Base-by-base conservation (phyloP, 2,113 vertebrate genomes). In the Bubalus kerabau region DNA sequence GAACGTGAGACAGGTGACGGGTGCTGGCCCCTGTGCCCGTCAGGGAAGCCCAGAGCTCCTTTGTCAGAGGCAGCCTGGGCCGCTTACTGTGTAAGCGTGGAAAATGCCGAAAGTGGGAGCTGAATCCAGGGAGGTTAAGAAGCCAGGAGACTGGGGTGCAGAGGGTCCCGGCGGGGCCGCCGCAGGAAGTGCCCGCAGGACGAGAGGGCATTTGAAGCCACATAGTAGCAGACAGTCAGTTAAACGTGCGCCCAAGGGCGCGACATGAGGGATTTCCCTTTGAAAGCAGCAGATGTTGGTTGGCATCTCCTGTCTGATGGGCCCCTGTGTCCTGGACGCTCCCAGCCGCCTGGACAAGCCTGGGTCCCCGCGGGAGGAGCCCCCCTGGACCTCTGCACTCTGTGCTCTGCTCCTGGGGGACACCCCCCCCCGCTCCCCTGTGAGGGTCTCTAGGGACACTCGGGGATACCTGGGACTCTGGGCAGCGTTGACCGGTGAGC, bases 351-450 rank as follows among this genome's bases (percentile, higher is more conserved):
- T 50, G 30, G 30, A 76, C 21, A 11, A 90, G 57, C 59, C 5
- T 1, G 2, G 1, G 11, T 62, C 64, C 86, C n/a, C 0, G 1
- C 1, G 14, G 7, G 23, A 56, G 17, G 36, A 36, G 4, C 7
- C 13, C 11, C 12, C 15, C 32, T 16, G 2, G 3, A 10, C 36
- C 24, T 6, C 60, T 2, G 0, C 5, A 4, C 50, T 7, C 28
- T 28, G 28, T 48, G 15, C 43, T 81, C 43, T 50, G 74, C 43
- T 91, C 23, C 36, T 10, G 6, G 13, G 19, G 56, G 24, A 50
- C 3, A 1, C 12, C 28, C 28, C 26, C 10, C 7, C 91, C 21
- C 10, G 0, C 16, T 62, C 2, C 5, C 2, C 10, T 32, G 23
- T 1, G 2, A 23, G 17, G 78, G 85, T 74, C 40, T 54, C 21